Percentiles rank a stretch among this genome's conserved stretches.
These are phyloP conservation scores for Coptotermes formosanus DNA, from an alignment of 1,140 invertebrate genomes.

Conservation along the genomic window DNA sequence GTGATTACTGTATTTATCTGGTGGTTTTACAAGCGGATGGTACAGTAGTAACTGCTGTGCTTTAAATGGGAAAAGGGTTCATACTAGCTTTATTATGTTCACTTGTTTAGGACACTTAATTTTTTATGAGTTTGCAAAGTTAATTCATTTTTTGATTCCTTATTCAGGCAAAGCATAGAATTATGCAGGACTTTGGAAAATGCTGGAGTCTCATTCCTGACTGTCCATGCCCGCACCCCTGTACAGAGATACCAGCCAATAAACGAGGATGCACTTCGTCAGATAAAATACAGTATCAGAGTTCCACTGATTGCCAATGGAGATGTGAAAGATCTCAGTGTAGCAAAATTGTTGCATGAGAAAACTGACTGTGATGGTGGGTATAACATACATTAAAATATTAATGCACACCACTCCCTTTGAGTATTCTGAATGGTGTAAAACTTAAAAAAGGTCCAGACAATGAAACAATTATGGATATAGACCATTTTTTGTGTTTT, in stretches of 20 bases:
- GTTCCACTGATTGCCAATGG: constrained; percentile 93
- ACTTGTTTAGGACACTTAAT: neutral
- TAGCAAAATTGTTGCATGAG: constrained; percentile 64
- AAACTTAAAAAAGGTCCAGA: too few relatives aligned
- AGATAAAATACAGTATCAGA: constrained; percentile 67
- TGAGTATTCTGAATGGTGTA: too few relatives aligned
- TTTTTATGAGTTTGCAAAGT: neutral
- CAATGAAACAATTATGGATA: too few relatives aligned
- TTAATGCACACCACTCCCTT: neutral
- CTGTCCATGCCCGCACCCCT: constrained; percentile 87
- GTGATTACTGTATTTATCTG: too few relatives aligned
- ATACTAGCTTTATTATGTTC: too few relatives aligned
- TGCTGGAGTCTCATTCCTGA: constrained; percentile 83
- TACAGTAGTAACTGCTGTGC: too few relatives aligned
- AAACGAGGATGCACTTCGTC: constrained; percentile 67
- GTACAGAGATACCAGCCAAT: constrained; percentile 74
- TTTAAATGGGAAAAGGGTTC: too few relatives aligned
- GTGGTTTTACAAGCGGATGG: too few relatives aligned
- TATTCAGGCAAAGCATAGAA: constrained; percentile 60
- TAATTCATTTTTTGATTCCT: constrained; percentile 30
- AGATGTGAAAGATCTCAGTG: constrained; percentile 71
- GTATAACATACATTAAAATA: neutral
- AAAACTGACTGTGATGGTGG: constrained; percentile 73
- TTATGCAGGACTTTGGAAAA: constrained; percentile 78
- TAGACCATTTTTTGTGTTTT: too few relatives aligned